phyloP scores from a whole-genome alignment of 2,888 invertebrate species.

The Nymphalis urticae region DNA sequence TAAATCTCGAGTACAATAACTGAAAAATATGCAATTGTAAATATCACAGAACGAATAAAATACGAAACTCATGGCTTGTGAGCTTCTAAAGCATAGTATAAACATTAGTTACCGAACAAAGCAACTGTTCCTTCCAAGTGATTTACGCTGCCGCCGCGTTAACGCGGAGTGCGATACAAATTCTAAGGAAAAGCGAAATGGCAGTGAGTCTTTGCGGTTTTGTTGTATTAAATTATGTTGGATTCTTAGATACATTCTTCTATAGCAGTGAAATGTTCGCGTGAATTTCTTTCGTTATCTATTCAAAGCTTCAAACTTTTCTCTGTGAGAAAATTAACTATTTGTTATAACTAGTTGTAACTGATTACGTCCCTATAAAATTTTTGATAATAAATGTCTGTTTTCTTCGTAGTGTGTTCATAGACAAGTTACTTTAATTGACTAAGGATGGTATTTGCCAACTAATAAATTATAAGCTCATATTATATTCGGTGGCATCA shows the following conservation, averaged over 20 bases:
- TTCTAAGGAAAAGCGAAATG: slow-evolving; percentile 27
- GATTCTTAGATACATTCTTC: slow-evolving; percentile 1
- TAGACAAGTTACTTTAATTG: no score
- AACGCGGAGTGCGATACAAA: slow-evolving; percentile 26
- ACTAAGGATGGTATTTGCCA: no score
- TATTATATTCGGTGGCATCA: no score
- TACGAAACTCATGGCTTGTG: slow-evolving; percentile 17
- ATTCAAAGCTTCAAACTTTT: not conserved
- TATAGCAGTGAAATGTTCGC: not conserved
- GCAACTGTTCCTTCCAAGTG: slow-evolving; percentile 33
- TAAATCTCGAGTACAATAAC: not conserved
- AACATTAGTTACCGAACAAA: slow-evolving; percentile 32
- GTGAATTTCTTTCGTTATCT: not conserved
- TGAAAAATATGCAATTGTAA: not conserved
- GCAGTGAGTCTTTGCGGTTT: slow-evolving; percentile 14
- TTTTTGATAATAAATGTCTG: no score
- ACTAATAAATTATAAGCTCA: no score
- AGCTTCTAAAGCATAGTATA: slow-evolving; percentile 22
- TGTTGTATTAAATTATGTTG: slow-evolving; percentile 13
- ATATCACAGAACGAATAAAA: slow-evolving; percentile 7
- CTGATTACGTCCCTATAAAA: no score
- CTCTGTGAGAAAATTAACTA: no score
- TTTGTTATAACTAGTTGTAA: no score
- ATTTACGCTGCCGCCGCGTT: slow-evolving; percentile 32
- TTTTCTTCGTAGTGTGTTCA: no score